Base-by-base conservation (phyloP, 37 sponge, comb jelly and placozoan species). In the Diacarnus erythraeanus region DNA sequence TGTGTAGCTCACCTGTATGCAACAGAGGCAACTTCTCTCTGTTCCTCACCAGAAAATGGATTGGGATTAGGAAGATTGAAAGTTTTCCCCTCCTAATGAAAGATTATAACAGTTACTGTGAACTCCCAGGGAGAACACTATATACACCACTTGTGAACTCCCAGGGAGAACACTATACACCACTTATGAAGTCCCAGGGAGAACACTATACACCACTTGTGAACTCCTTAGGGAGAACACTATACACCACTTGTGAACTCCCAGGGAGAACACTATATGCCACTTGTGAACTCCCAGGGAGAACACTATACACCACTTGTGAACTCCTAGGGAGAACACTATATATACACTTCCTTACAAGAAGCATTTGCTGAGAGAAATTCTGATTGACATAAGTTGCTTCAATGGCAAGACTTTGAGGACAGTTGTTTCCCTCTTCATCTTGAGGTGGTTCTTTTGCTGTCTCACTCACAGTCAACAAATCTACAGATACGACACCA, bases 341-440 rank as follows among this genome's bases (percentile, higher is more conserved):
- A n/a, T n/a, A n/a, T n/a, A n/a, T n/a, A n/a, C n/a, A 5, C 70
- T 9, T 9, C 2, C 75, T 37, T 71, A 89, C 84, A 57, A 77
- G 75, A 38, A 97, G 82, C 57, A 94, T 94, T 76, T 99, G 99
- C 64, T 99, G 97, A 12, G 97, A 94, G 83, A 96, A 94, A 81
- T 86, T 89, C 74, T 94, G 94, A 77, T 98, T 96, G 71, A 98
- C 96, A 80, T 87, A 92, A 38, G 99, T 98, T 2, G 99, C 99
- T 70, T 98, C 99, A 36, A 91, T 40, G 29, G 90, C 82, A 2
- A 98, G 94, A 40, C 70, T 90, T 9, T 69, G 73, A 2, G 93
- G 89, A 43, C 59, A 64, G 42, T 76, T 76, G 1, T 57, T 57
- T 31, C 25, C 74, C 3, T 68, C 83, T 43, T 94, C 97, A 37